A percentile compares a stretch with the other conserved stretches of the same genome.
These are phyloP conservation scores for Atta texana DNA, from an alignment of 1,140 invertebrate genomes.

Conservation along the genomic window DNA sequence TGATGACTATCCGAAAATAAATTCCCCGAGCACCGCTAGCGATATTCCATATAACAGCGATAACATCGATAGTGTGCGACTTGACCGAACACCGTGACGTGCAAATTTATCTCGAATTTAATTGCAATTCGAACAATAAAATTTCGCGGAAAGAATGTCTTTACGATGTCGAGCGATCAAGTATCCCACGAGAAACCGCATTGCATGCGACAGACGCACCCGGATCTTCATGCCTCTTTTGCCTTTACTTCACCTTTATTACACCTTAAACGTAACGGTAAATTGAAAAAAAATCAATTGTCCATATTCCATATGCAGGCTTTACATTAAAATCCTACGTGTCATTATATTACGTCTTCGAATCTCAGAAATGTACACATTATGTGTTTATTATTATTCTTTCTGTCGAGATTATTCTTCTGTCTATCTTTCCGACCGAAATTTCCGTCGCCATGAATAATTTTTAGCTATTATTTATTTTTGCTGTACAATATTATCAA, in stretches of 20 bases:
- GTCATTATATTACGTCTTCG: not conserved
- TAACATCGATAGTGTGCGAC: not conserved
- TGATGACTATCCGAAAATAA: conserved; percentile 22
- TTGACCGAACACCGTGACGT: not conserved
- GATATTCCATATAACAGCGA: not conserved
- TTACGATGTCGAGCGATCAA: conserved; percentile 13
- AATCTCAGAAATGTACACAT: conserved; percentile 1
- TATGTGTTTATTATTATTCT: not conserved
- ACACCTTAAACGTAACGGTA: not conserved
- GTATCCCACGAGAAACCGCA: conserved; percentile 29
- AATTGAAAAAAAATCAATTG: conserved; percentile 20
- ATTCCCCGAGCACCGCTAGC: not conserved
- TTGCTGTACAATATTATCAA: not conserved
- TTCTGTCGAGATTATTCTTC: too few relatives aligned
- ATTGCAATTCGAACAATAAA: conserved; percentile 1
- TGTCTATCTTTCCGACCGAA: not conserved
- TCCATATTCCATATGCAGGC: not conserved
- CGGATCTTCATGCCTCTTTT: conserved; percentile 6
- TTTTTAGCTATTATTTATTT: not conserved
- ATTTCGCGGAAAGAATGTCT: conserved; percentile 15
- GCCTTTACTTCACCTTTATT: conserved; percentile 4
- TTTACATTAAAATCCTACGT: not conserved
- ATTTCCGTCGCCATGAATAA: not conserved
- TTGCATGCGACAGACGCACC: conserved; percentile 7
- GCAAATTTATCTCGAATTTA: conserved; percentile 12